Conservation (phyloP, 1,140 invertebrate species). For the Battus philenor region DNA sequence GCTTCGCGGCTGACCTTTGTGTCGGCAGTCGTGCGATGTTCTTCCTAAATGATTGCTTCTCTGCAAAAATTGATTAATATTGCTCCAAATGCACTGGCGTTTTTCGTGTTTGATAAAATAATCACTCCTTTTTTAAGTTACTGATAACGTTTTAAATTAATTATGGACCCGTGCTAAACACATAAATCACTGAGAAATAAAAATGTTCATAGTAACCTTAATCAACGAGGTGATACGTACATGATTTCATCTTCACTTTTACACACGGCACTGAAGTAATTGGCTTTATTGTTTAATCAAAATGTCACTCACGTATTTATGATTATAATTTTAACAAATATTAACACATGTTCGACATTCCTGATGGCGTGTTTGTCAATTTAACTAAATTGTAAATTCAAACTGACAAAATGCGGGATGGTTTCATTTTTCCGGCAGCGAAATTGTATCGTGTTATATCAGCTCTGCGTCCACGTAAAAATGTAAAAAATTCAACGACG, state of each 20-base stretch:
- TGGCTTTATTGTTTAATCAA: no score
- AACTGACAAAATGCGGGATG: conserved; percentile 13
- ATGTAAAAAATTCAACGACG: conserved; percentile 36
- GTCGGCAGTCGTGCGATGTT: conserved; percentile 29
- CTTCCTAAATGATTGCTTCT: conserved; percentile 43
- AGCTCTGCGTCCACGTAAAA: conserved; percentile 24
- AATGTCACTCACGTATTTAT: no score
- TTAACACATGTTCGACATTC: conserved; percentile 9
- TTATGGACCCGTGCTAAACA: no score
- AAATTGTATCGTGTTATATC: conserved; percentile 13
- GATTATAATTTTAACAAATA: no score
- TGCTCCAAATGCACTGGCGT: conserved; percentile 30
- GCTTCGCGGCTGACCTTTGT: conserved; percentile 44
- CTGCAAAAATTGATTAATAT: conserved; percentile 65
- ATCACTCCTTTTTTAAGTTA: no score
- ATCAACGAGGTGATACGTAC: no score
- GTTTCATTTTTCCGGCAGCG: conserved; percentile 16
- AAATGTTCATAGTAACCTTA: no score
- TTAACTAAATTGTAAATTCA: conserved; percentile 16
- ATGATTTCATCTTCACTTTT: no score
- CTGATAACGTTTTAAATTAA: no score
- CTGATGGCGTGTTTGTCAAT: conserved; percentile 12
- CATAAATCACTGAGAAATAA: no score
- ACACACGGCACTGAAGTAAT: no score
- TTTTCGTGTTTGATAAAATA: conserved; percentile 1